Percentiles rank a stretch among this genome's conserved stretches.
Evolutionary conservation across 2,888 invertebrate genomes (phyloP).

Genomic region (Tetropium fuscum): DNA sequence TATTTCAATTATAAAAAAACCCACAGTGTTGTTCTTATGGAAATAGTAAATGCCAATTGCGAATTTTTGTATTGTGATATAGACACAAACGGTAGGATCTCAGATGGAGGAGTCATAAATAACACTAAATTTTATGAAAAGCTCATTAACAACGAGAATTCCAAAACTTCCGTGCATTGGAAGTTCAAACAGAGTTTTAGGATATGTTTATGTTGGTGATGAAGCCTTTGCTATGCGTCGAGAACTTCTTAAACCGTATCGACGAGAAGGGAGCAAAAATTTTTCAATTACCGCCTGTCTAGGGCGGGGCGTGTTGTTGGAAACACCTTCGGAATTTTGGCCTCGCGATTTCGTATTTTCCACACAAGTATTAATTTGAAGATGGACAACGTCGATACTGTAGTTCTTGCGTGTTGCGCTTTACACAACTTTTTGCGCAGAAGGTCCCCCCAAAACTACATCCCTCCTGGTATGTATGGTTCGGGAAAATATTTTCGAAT

Average conservation of each 20-base stretch:
- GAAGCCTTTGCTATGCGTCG: slow-evolving; percentile 41
- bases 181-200: slow-evolving; percentile 9
- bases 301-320: slow-evolving; percentile 23
- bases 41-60: slow-evolving; percentile 40
- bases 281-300: slow-evolving; percentile 35
- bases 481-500: too few relatives aligned
- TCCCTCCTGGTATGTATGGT: slow-evolving; percentile 13
- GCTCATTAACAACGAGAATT: slow-evolving; percentile 9
- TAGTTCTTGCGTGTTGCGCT: slow-evolving; percentile 32
- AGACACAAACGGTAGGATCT: slow-evolving; percentile 45
- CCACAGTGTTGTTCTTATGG: slow-evolving; percentile 41
- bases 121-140: slow-evolving; percentile 41
- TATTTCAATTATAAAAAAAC: slow-evolving; percentile 49
- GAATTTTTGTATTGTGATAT: slow-evolving; percentile 43
- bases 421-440: slow-evolving; percentile 36
- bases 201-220: slow-evolving; percentile 45
- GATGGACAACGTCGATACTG: slow-evolving; percentile 20
- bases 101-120: slow-evolving; percentile 45
- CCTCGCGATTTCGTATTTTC: slow-evolving; percentile 46
- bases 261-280: slow-evolving; percentile 13
- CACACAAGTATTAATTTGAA: slow-evolving; percentile 37
- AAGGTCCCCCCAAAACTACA: slow-evolving; percentile 8
- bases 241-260: slow-evolving; percentile 38
- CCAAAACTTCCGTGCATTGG: slow-evolving; percentile 21
- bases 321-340: slow-evolving; percentile 47